A percentile compares a stretch with the other conserved stretches of the same genome.
Evolutionary conservation across 1,140 invertebrate genomes (phyloP).

Genomic region (Atta cephalotes): DNA sequence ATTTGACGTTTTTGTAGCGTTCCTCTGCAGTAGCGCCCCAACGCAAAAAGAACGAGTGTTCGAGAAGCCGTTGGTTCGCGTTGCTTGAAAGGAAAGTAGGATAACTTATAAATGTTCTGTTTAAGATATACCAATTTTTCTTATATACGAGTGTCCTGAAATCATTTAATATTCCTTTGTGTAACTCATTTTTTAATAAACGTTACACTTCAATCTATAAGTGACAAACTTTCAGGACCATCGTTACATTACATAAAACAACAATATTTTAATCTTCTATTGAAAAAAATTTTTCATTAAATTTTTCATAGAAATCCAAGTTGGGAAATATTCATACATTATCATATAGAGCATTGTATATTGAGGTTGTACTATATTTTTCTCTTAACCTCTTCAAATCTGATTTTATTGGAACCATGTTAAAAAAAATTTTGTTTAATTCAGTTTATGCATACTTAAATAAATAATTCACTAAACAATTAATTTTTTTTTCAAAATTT

Average conservation of each 20-base stretch:
- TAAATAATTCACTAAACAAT: too few relatives aligned
- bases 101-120: constrained; percentile 82
- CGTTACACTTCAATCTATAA: constrained; percentile 22
- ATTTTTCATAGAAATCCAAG: not conserved
- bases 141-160: constrained; percentile 74
- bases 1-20: constrained; percentile 80
- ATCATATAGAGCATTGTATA: not conserved
- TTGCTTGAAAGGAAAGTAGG: constrained; percentile 85
- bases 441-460: too few relatives aligned
- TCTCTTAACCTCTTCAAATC: not conserved
- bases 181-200: constrained; percentile 26
- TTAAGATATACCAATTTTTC: constrained; percentile 63
- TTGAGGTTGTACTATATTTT: constrained; percentile 3
- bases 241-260: constrained; percentile 66
- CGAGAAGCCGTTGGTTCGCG: constrained; percentile 83
- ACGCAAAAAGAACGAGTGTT: constrained; percentile 84
- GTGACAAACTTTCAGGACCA: constrained; percentile 72
- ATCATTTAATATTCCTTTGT: constrained; percentile 49
- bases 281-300: not conserved
- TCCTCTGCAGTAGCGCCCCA: constrained; percentile 81
- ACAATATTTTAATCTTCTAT: constrained; percentile 38
- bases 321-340: constrained; percentile 4
- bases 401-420: too few relatives aligned
- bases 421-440: too few relatives aligned
- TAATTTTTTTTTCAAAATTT: too few relatives aligned